Evolutionary conservation across 2,113 vertebrate genomes (phyloP).

Genomic region (Cephalopterus ornatus): DNA sequence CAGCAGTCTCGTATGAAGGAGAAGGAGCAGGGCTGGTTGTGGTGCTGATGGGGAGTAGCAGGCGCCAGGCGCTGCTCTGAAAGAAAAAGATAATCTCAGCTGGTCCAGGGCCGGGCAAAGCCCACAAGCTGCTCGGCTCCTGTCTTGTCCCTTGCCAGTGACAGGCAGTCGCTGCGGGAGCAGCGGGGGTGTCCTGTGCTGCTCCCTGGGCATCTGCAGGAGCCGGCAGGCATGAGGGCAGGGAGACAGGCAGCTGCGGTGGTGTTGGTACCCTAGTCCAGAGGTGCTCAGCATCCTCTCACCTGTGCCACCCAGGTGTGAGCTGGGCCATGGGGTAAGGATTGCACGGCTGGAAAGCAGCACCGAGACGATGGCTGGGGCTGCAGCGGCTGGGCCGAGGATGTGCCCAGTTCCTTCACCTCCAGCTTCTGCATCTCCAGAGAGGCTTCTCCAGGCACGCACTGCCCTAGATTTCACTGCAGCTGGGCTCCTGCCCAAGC

Average conservation of each 20-base stretch:
- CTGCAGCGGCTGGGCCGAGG: background rate
- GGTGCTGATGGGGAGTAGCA: background rate
- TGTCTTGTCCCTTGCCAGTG: background rate
- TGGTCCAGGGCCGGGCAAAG: background rate
- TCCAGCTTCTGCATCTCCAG: background rate
- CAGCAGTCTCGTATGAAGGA: conserved; percentile 1
- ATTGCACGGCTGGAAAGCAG: accelerated
- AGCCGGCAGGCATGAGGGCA: accelerated
- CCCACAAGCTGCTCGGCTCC: background rate
- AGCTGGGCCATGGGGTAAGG: background rate
- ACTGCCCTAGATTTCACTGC: background rate
- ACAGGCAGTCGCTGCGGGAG: background rate
- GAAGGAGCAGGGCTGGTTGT: background rate
- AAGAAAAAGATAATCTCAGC: background rate
- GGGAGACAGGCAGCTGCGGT: background rate
- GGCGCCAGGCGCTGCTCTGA: background rate
- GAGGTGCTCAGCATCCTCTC: background rate
- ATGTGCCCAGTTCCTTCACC: background rate
- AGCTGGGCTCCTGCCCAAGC: background rate
- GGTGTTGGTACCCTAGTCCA: background rate
- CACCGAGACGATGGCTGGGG: accelerated
- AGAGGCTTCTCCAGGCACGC: background rate
- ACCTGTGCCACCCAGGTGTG: accelerated
- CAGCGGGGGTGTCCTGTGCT: background rate
- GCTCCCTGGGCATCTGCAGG: background rate